These are phyloP conservation scores for Drosophila siamana DNA, from an alignment of 2,888 invertebrate species.

Conservation along the genomic window DNA sequence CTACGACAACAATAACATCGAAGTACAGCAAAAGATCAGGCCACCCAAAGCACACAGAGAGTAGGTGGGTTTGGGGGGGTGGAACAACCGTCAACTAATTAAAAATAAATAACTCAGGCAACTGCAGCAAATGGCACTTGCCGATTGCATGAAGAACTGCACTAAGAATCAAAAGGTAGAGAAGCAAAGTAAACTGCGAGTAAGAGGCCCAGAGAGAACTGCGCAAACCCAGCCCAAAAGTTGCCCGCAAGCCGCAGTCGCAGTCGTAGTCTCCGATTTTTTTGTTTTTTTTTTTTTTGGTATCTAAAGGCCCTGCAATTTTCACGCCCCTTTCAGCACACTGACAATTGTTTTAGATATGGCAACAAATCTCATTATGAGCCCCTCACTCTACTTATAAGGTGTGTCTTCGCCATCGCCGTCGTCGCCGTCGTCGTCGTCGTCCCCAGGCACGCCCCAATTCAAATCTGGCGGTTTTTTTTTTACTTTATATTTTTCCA, in stretches of 20 bases:
- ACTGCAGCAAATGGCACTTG: constrained; percentile 69
- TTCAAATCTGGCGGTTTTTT: constrained; percentile 42
- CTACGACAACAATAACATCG: constrained; percentile 18
- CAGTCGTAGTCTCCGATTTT: constrained; percentile 10
- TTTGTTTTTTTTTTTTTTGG: constrained; percentile 4
- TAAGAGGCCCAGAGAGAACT: constrained; percentile 21
- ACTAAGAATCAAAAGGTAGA: constrained; percentile 6
- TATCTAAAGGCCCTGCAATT: constrained; percentile 59
- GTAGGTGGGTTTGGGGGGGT: background rate
- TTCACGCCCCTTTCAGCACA: constrained; percentile 60
- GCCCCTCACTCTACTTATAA: constrained; percentile 47
- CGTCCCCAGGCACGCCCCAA: constrained; percentile 54
- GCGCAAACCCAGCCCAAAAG: constrained; percentile 52
- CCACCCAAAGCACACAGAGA: constrained; percentile 8
- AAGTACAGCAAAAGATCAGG: constrained; percentile 23
- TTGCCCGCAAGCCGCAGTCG: too few species aligned
- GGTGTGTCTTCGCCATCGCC: constrained; percentile 55
- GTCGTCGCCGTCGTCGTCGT: constrained; percentile 11
- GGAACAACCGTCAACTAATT: constrained; percentile 51
- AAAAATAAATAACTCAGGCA: constrained; percentile 42
- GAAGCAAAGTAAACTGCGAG: constrained; percentile 5
- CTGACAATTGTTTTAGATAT: constrained; percentile 52
- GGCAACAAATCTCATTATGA: constrained; percentile 57
- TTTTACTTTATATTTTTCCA: constrained; percentile 2
- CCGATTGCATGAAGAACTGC: constrained; percentile 36